phyloP scores from a whole-genome alignment of 2,888 invertebrate genomes.

The Lepidonotus clava region DNA sequence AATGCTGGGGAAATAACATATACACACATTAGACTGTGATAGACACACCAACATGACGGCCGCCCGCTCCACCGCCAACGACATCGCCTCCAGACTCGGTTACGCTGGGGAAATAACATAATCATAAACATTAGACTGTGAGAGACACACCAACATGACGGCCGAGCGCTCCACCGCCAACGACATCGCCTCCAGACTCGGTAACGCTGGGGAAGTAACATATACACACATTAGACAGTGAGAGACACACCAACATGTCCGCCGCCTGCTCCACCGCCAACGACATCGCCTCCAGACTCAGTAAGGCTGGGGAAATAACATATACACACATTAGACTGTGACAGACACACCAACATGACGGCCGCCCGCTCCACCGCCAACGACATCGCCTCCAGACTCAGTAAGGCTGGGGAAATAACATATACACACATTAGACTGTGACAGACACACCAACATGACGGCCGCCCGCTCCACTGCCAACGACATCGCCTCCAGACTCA shows the following conservation, averaged over 20 bases:
- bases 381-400: slow-evolving; percentile 71
- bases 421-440: not conserved
- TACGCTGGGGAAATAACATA: not conserved
- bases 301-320: not conserved
- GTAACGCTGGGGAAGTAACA: not conserved
- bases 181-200: slow-evolving; percentile 71
- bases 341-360: not conserved
- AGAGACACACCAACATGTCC: not conserved
- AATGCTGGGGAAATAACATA: not conserved
- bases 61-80: slow-evolving; percentile 75
- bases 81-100: slow-evolving; percentile 70
- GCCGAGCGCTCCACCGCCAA: slow-evolving; percentile 75
- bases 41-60: slow-evolving; percentile 75
- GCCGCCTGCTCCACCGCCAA: slow-evolving; percentile 73
- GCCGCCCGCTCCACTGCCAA: slow-evolving; percentile 74
- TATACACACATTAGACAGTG: not conserved
- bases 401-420: not conserved
- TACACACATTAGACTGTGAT: slow-evolving; percentile 70
- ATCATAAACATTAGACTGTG: slow-evolving; percentile 65
- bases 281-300: slow-evolving; percentile 72
- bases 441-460: not conserved
- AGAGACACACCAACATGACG: slow-evolving; percentile 75
- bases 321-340: not conserved
- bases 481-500: slow-evolving; percentile 71
- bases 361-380: slow-evolving; percentile 74